A percentile compares a stretch with the other conserved stretches of the same genome.
Evolutionary conservation across 2,888 invertebrate genomes (phyloP).

Genomic region (Aplocera efformata): DNA sequence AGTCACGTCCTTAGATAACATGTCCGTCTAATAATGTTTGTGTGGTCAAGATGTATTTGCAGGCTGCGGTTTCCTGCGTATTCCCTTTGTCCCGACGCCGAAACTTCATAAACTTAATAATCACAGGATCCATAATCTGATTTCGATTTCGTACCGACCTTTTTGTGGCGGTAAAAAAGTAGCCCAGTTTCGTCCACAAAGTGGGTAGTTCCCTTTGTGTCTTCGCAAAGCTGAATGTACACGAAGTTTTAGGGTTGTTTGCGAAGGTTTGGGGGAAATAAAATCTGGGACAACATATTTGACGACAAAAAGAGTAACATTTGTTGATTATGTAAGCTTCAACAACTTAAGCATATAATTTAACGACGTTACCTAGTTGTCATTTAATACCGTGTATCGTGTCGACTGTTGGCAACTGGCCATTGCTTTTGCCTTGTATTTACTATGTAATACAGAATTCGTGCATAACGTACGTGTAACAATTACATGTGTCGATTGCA

Average conservation of each 20-base stretch:
- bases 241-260: slow-evolving; percentile 48
- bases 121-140: slow-evolving; percentile 66
- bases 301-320: slow-evolving; percentile 4
- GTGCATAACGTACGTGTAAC: slow-evolving; percentile 48
- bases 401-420: too few relatives aligned
- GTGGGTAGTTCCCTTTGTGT: slow-evolving; percentile 44
- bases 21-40: slow-evolving; percentile 45
- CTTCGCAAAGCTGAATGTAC: slow-evolving; percentile 43
- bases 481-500: slow-evolving; percentile 64
- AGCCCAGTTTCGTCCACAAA: slow-evolving; percentile 49
- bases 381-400: too few relatives aligned
- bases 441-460: slow-evolving; percentile 30
- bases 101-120: slow-evolving; percentile 73
- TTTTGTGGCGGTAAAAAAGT: slow-evolving; percentile 67
- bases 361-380: neutral
- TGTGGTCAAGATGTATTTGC: slow-evolving; percentile 46
- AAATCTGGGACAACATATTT: slow-evolving; percentile 34
- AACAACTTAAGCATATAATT: neutral
- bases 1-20: slow-evolving; percentile 53
- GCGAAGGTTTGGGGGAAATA: slow-evolving; percentile 37
- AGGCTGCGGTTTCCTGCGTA: slow-evolving; percentile 43
- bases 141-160: slow-evolving; percentile 66
- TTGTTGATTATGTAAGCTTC: neutral
- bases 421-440: slow-evolving; percentile 24
- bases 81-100: slow-evolving; percentile 48